Conservation (phyloP, 1,140 invertebrate genomes). For the Drosophila lini region DNA sequence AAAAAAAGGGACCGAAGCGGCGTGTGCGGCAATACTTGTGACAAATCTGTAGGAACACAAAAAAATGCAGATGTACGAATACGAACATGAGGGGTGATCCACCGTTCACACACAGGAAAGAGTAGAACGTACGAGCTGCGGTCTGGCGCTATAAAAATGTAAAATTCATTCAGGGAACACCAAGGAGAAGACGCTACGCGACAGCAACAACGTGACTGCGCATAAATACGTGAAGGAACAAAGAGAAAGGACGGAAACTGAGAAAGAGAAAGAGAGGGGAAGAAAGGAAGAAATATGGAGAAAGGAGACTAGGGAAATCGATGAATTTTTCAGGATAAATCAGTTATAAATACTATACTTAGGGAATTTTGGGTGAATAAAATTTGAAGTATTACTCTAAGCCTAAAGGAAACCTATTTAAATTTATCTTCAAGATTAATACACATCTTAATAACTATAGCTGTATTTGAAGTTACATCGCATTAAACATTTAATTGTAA, state of each 20-base stretch:
- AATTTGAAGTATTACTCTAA: background rate
- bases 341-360: too few relatives aligned
- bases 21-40: slow-evolving; percentile 76
- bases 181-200: slow-evolving; percentile 42
- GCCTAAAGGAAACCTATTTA: background rate
- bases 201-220: slow-evolving; percentile 77
- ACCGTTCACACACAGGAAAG: slow-evolving; percentile 22
- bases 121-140: slow-evolving; percentile 17
- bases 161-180: slow-evolving; percentile 71
- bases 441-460: too few relatives aligned
- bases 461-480: too few relatives aligned
- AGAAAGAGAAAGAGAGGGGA: background rate
- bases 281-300: background rate
- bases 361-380: background rate
- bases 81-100: slow-evolving; percentile 41
- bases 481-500: too few relatives aligned
- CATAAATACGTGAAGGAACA: slow-evolving; percentile 72
- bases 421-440: background rate
- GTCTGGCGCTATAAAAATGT: slow-evolving; percentile 72
- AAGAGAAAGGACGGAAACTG: slow-evolving; percentile 17
- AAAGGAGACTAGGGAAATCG: slow-evolving; percentile 17
- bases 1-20: slow-evolving; percentile 34
- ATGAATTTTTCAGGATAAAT: slow-evolving; percentile 7
- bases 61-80: slow-evolving; percentile 51
- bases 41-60: slow-evolving; percentile 67